Percentiles rank a stretch among this genome's conserved stretches.
Conservation (phyloP, 2,888 invertebrate genomes). For the Amphipoea oculea region DNA sequence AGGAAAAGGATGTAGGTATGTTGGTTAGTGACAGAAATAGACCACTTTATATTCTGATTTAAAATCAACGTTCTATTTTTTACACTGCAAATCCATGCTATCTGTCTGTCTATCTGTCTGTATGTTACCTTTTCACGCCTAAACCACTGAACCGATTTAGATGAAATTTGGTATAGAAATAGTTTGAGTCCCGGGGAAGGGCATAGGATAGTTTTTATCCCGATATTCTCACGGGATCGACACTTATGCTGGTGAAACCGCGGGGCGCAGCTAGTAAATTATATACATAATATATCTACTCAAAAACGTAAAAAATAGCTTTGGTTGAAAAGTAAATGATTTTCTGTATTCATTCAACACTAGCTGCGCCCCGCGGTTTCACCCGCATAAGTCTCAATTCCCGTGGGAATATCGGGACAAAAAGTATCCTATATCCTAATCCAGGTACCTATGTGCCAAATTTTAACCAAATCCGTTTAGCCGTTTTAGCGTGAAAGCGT, state of each 20-base stretch:
- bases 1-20: not conserved
- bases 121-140: no score
- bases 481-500: not conserved
- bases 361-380: not conserved
- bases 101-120: no score
- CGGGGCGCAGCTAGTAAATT: no score
- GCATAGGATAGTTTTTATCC: no score
- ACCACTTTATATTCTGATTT: not conserved
- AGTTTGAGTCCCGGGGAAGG: no score
- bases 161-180: no score
- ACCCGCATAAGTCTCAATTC: not conserved
- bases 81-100: not conserved
- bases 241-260: no score
- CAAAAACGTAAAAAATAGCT: not conserved
- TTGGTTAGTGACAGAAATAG: no score
- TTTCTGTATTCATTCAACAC: not conserved
- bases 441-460: not conserved
- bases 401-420: not conserved
- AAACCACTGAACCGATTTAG: no score
- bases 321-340: not conserved
- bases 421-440: not conserved
- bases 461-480: not conserved
- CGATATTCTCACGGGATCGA: no score
- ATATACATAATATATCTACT: not conserved
- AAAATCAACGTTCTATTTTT: not conserved